phyloP scores from a whole-genome alignment of 2,113 vertebrate species.

The Esox niger region DNA sequence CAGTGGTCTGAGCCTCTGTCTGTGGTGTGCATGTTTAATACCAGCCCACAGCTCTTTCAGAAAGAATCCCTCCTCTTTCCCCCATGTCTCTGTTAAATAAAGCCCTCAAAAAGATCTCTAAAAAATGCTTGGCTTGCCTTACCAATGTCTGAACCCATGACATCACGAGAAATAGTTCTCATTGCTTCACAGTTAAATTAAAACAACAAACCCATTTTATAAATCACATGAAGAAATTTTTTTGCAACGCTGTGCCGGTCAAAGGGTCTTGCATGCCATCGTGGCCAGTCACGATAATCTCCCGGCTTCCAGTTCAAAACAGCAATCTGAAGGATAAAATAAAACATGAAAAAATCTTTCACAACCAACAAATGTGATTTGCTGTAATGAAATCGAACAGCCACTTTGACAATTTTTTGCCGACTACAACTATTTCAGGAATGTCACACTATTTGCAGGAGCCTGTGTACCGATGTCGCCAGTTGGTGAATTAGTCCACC shows the following conservation, averaged over 20 bases:
- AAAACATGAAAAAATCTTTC: conserved; percentile 9
- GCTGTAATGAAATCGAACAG: conserved; percentile 19
- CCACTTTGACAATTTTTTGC: conserved; percentile 15
- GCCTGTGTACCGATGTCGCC: conserved; percentile 8
- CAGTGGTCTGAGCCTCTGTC: no score
- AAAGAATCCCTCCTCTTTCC: no score
- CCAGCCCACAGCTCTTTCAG: no score
- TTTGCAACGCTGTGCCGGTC: neutral
- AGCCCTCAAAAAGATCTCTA: no score
- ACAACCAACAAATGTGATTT: conserved; percentile 21
- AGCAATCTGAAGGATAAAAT: neutral
- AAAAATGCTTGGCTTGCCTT: neutral
- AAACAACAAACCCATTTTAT: neutral
- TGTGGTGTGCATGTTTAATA: no score
- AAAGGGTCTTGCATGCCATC: neutral
- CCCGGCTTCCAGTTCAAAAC: neutral
- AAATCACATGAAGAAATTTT: neutral
- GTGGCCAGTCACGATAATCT: neutral
- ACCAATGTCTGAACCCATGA: neutral
- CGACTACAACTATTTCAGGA: conserved; percentile 8
- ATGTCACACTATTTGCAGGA: conserved; percentile 9
- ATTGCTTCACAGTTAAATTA: neutral
- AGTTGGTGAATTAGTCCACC: neutral
- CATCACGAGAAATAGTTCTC: neutral
- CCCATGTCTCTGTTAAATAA: no score